Conservation (phyloP, 2,113 vertebrate genomes). For the Dasyurus viverrinus region DNA sequence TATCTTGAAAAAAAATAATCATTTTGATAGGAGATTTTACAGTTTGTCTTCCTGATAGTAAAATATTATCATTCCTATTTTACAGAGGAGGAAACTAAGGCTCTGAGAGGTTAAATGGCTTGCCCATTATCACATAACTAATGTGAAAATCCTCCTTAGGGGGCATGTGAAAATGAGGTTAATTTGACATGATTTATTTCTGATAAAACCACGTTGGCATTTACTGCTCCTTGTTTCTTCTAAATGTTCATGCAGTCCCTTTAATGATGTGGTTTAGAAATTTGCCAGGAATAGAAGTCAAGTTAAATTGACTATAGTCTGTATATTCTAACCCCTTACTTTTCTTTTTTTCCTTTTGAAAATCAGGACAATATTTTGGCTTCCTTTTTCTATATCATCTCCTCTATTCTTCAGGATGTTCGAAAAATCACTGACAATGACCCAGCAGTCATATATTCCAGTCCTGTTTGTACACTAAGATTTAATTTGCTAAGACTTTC, state of each 20-base stretch:
- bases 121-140: neutral
- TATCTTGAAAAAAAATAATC: neutral
- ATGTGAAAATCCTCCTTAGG: neutral
- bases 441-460: neutral
- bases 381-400: neutral
- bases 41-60: neutral
- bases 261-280: neutral
- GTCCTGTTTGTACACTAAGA: neutral
- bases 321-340: neutral
- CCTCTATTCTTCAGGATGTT: neutral
- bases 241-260: neutral
- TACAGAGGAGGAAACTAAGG: neutral
- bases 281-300: neutral
- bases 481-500: neutral
- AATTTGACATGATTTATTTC: neutral
- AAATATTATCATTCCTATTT: neutral
- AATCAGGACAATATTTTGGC: neutral
- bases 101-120: neutral
- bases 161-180: neutral
- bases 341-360: neutral
- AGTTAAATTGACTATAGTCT: neutral
- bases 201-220: neutral
- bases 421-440: neutral
- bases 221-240: neutral
- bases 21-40: neutral